Evolutionary conservation across 2,797 vertebrate genomes (phyloP), one percentile per base, ranked within the genome.

Genomic region (Siniperca undulata): DNA sequence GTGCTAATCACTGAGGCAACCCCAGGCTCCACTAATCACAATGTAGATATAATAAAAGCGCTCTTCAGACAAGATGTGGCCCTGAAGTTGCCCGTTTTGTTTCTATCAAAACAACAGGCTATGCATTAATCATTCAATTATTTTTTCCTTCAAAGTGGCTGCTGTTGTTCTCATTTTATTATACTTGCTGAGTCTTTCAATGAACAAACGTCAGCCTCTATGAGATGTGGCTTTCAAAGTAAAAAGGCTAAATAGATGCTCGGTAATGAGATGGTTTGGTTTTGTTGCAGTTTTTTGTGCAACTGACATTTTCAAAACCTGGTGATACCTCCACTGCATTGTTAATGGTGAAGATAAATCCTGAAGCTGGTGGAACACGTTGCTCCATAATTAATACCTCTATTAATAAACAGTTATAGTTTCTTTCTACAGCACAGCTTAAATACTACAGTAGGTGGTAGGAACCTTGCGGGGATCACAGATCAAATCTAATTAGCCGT

Each of bases 401-500:
- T 88, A 85, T 91, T 91, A 88, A 91, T 92, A 88, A 86, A 87
- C 86, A 85, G 67, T 71, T 85, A 69, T 78, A 62, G 81, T 81
- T 90, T 89, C 79, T 77, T 90, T 89, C 79, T 78, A 46, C 34
- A 48, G 70, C 62, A 55, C 56, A 27, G 69, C 84, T 88, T 88
- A 88, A 91, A 85, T 78, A 70, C 85, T 83, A 88, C 89, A 84
- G 88, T 82, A 86, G 87, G 88, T 76, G 90, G 88, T 82, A 46
- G 84, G 40, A 80, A 80, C 84, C 91, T 88, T 59, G 14, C 86
- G 74, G 91, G 89, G 77, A 86, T 88, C 89, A 89, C 90, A 92
- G 91, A 91, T 93, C 87, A 92, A 79, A 93, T 94, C 92, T 91
- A 94, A 95, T 94, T 94, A 94, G 80, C 82, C 11, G 79, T 85